Evolutionary conservation across 2,113 vertebrate species (phyloP).

Genomic region (Ammospiza caudacuta): DNA sequence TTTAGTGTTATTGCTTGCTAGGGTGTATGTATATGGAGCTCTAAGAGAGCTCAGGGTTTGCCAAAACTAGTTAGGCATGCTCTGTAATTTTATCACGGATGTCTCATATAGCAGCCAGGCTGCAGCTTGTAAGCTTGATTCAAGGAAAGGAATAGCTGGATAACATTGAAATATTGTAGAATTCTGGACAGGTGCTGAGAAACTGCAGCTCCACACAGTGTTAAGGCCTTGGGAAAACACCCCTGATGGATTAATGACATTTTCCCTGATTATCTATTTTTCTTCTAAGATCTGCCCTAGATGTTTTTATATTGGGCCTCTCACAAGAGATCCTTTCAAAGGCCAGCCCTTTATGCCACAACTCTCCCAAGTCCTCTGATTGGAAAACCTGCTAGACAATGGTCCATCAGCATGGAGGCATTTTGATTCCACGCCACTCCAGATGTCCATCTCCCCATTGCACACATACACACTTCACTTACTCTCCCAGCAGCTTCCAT

Average conservation of each 20-base stretch:
- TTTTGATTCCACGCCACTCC: background rate
- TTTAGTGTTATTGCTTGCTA: background rate
- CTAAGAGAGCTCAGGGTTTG: background rate
- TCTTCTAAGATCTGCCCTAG: background rate
- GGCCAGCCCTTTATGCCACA: background rate
- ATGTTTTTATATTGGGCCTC: background rate
- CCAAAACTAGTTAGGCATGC: background rate
- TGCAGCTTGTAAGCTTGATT: constrained; percentile 22
- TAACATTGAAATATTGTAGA: background rate
- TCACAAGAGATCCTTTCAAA: background rate
- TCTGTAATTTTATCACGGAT: constrained; percentile 7
- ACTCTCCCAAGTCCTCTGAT: background rate
- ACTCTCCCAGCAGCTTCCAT: background rate
- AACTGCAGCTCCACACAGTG: background rate
- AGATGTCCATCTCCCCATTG: background rate
- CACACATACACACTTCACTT: background rate
- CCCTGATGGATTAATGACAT: background rate
- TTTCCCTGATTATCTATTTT: background rate
- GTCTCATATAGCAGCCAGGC: background rate
- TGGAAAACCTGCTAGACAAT: background rate
- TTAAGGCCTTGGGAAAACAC: background rate
- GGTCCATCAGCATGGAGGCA: background rate
- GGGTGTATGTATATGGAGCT: background rate
- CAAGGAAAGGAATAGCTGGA: background rate
- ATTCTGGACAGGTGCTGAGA: background rate